These are phyloP conservation scores for Lophotis ruficrista DNA, from an alignment of 2,113 vertebrate genomes.

Conservation along the genomic window DNA sequence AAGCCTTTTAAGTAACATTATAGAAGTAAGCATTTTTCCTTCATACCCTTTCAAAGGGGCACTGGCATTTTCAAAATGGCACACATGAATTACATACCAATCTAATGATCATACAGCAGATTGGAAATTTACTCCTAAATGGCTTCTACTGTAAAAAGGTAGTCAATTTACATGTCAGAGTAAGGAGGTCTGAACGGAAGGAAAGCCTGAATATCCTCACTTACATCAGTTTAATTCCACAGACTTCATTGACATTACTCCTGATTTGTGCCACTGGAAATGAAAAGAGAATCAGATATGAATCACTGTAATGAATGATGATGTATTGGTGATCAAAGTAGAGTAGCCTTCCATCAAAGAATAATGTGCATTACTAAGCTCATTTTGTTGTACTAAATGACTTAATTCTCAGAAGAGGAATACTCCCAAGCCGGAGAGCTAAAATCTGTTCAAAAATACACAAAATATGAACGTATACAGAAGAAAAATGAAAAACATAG, in stretches of 20 bases:
- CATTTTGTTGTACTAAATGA: background rate
- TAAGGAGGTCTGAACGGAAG: slow-evolving; percentile 33
- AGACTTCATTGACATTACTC: background rate
- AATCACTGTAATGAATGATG: background rate
- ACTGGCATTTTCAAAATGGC: slow-evolving; percentile 56
- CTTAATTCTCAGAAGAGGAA: slow-evolving; percentile 7
- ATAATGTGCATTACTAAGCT: background rate
- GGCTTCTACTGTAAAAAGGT: slow-evolving; percentile 44
- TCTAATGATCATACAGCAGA: slow-evolving; percentile 47
- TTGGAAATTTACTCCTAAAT: slow-evolving; percentile 59
- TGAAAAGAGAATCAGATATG: background rate
- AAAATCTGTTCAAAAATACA: background rate
- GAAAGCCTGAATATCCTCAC: background rate
- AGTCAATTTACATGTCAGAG: slow-evolving; percentile 62
- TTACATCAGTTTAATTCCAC: background rate
- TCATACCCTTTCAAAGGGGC: slow-evolving; percentile 32
- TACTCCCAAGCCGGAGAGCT: background rate
- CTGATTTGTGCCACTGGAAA: slow-evolving; percentile 6
- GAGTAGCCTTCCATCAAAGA: slow-evolving; percentile 35
- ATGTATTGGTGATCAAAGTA: slow-evolving; percentile 19
- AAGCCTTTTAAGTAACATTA: slow-evolving; percentile 52
- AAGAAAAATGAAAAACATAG: background rate
- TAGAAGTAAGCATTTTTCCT: slow-evolving; percentile 18
- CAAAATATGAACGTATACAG: background rate
- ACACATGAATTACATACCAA: slow-evolving; percentile 34